Base-by-base conservation (phyloP, 2,888 invertebrate genomes). In the Adela reaumurella region DNA sequence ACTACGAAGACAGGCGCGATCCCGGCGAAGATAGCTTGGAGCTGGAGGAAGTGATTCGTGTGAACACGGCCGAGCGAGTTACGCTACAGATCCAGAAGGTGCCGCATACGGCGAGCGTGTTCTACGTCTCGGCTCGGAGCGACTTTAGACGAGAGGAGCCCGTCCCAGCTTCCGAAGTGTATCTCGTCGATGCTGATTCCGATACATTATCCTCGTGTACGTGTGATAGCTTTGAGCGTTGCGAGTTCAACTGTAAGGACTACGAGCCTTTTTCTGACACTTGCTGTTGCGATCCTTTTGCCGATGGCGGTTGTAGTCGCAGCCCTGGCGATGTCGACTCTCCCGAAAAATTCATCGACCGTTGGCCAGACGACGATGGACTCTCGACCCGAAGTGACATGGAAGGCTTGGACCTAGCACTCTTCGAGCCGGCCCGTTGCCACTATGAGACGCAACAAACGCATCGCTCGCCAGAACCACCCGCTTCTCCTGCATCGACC, bases 331-430 rank as follows among this genome's bases (percentile, higher is more conserved):
- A 74, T 58, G 77, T 76, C 28, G 78, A 78, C 49, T 78, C 78
- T 42, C 76, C 77, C 18, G 78, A 78, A 60, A 60, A 74, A 59
- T 73, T 77, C 59, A 67, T 71, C 61, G 70, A 73, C 49, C 61
- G 64, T 54, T 62, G 59, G 49, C 67, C 63, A 28, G 74, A 78
- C 29, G 76, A 73, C 46, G 80, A 80, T 56, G 69, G 68, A 46
- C 66, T 67, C 19, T 74, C 81, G 47, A 67, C 76, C 45, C 65
- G 78, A 28, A 80, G 80, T 64, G 86, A 86, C 65, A 83, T 86
- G 83, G 86, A 86, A 56, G 85, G 86, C 53, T 72, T 86, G 56
- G 86, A 86, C 68, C 71, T 86, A 61, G 77, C 85, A 53, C 68
- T 86, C 56, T 86, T 86, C 64, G 86, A 86, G 63, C 85, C 85